Conservation (phyloP, 2,797 vertebrate species). For the Rhabdophis nuchalis region DNA sequence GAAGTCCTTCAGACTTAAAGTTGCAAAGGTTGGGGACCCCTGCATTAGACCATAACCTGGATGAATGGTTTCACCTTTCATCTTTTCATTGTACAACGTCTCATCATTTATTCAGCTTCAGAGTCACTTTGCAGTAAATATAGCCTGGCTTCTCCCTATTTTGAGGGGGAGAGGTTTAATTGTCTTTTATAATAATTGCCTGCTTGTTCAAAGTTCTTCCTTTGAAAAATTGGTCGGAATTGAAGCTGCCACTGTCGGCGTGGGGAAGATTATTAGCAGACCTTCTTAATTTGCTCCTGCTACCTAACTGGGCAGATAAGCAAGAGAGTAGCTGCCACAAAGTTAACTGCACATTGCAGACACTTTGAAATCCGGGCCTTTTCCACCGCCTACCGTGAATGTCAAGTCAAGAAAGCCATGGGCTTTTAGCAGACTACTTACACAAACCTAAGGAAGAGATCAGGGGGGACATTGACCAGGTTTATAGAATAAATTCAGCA, state of each 20-base stretch:
- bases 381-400: not conserved
- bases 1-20: no score
- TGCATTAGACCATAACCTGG: not conserved
- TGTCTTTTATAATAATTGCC: not conserved
- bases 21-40: no score
- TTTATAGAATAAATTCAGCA: no score
- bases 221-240: not conserved
- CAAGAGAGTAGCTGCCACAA: not conserved
- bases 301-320: not conserved
- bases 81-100: not conserved
- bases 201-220: not conserved
- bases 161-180: not conserved
- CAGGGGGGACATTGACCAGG: no score
- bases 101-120: not conserved
- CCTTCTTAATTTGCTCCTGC: not conserved
- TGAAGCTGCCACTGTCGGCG: not conserved
- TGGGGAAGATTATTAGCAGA: constrained; percentile 2
- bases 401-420: not conserved
- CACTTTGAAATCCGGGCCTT: not conserved
- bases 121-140: not conserved
- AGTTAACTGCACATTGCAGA: not conserved
- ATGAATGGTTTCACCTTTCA: not conserved
- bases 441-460: no score
- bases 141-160: not conserved
- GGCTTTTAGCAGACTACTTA: no score